These are phyloP conservation scores for Otocyon megalotis DNA, from an alignment of 2,113 vertebrate species.

Conservation along the genomic window DNA sequence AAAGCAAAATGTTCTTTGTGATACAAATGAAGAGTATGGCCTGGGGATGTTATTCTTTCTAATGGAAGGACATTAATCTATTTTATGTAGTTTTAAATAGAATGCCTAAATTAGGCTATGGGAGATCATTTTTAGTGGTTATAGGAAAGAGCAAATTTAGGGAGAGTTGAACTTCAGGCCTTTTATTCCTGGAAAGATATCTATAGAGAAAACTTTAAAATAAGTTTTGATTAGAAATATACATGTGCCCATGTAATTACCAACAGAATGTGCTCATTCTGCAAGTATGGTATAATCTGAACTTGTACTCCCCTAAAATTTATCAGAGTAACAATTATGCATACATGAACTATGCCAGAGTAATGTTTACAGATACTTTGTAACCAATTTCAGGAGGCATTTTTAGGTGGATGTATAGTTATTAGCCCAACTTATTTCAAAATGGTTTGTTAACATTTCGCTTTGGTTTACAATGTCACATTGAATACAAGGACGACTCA, in stretches of 20 bases:
- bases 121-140: slow-evolving; percentile 89
- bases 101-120: slow-evolving; percentile 93
- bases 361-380: slow-evolving; percentile 83
- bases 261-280: slow-evolving; percentile 85
- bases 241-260: slow-evolving; percentile 83
- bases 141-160: slow-evolving; percentile 89
- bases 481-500: slow-evolving; percentile 5
- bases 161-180: slow-evolving; percentile 90
- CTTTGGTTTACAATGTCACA: slow-evolving; percentile 55
- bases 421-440: slow-evolving; percentile 64
- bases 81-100: slow-evolving; percentile 93
- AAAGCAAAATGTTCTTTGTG: slow-evolving; percentile 88
- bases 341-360: slow-evolving; percentile 84
- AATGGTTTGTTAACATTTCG: slow-evolving; percentile 44
- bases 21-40: slow-evolving; percentile 90
- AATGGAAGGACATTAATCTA: slow-evolving; percentile 92
- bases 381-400: slow-evolving; percentile 83
- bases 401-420: slow-evolving; percentile 79
- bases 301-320: slow-evolving; percentile 82
- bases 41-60: slow-evolving; percentile 91
- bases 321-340: slow-evolving; percentile 83
- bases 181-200: slow-evolving; percentile 89
- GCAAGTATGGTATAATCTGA: slow-evolving; percentile 80
- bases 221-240: slow-evolving; percentile 85
- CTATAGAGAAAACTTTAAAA: slow-evolving; percentile 84